A percentile compares a stretch with the other conserved stretches of the same genome.
Evolutionary conservation across 2,797 vertebrate species (phyloP).

Genomic region (Hoplostethus mediterraneus): DNA sequence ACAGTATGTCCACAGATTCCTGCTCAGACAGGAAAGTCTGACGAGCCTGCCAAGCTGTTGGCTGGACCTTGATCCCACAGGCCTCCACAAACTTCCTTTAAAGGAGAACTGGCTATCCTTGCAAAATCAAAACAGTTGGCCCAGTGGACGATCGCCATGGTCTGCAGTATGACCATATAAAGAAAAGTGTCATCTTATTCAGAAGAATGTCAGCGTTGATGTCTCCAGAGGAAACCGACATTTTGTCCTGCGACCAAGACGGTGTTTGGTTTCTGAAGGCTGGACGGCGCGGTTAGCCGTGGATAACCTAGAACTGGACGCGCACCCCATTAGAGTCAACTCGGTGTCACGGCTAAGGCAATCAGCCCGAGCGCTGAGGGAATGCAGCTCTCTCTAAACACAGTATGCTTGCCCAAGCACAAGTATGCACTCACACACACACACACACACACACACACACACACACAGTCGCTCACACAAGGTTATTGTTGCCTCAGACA

Average conservation of each 20-base stretch:
- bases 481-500: slow-evolving; percentile 70
- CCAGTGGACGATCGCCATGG: background rate
- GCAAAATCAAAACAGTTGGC: slow-evolving; percentile 22
- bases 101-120: background rate
- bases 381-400: slow-evolving; percentile 36
- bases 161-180: background rate
- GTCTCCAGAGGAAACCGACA: background rate
- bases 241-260: background rate
- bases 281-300: background rate
- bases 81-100: slow-evolving; percentile 14
- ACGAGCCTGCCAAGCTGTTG: background rate
- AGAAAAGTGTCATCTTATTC: background rate
- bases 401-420: background rate
- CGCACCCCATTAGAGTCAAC: background rate
- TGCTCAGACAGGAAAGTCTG: slow-evolving; percentile 17
- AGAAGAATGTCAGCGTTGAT: slow-evolving; percentile 4
- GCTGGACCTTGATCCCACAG: slow-evolving; percentile 15
- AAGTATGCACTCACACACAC: slow-evolving; percentile 23
- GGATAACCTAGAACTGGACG: background rate
- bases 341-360: background rate
- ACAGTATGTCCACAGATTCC: slow-evolving; percentile 24
- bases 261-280: background rate
- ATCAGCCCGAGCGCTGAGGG: slow-evolving; percentile 11
- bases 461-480: slow-evolving; percentile 55
- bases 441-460: slow-evolving; percentile 52